Base-by-base conservation (phyloP, 2,113 vertebrate species). In the Panurus biarmicus region DNA sequence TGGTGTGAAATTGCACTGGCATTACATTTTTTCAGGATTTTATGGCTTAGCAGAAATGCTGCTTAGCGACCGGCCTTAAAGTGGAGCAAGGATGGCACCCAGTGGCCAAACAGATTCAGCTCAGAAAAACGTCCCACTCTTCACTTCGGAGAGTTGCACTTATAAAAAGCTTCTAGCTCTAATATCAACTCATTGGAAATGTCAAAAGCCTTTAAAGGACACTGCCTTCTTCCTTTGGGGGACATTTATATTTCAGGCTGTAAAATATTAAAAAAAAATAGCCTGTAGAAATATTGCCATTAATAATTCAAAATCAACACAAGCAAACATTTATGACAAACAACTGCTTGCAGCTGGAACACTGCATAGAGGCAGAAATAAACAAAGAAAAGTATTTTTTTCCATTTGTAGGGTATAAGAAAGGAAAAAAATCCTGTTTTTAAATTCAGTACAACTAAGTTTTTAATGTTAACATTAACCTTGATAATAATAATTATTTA, bases 51-150 rank as follows among this genome's bases (percentile, higher is more conserved):
- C 47, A 94, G 93, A 91, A 92, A 89, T 5, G 36, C 54, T 80
- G 89, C 57, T 82, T 48, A 58, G 83, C 19, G 15, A 57, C 36
- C 60, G 96, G 93, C 57, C 79, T 90, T 98, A 97, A 22, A 95
- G 21, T 98, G 97, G 98, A 98, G 97, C 97, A 98, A 98, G 97
- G 96, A 96, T 97, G 98, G 96, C 98, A 98, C 98, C 98, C 97
- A 98, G 98, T 98, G 98, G 98, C 96, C 97, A 97, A 97, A 98
- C 26, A 73, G 87, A 79, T 92, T 94, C 91, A 97, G 96, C 91
- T 97, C 98, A 97, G 82, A 75, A 82, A 82, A 91, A 70, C 2
- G 0, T 85, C 31, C 33, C 36, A 15, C 60, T 51, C 57, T 85
- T 75, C 20, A 24, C 25, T 85, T 89, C 26, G 36, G 21, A 12